Percentiles rank a stretch among this genome's conserved stretches.
Conservation (phyloP, 2,113 vertebrate genomes). For the human (Homo sapiens) region GRCh38 chr5:73237001-73237500, state of each 20-base stretch:
- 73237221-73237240: neutral
- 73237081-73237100: neutral
- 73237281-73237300: neutral
- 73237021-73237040: too few relatives aligned
- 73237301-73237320: too few relatives aligned
- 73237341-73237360: neutral
- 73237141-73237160: neutral
- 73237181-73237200: neutral
- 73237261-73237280: neutral
- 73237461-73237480: neutral
- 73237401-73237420: neutral
- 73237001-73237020: too few relatives aligned
- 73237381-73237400: neutral
- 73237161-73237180: neutral
- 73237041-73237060: neutral
- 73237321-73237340: neutral
- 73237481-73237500: neutral
- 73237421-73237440: neutral
- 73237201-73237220: neutral
- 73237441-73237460: neutral
- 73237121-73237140: neutral
- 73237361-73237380: neutral
- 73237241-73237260: neutral
- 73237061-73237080: too few relatives aligned
- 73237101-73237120: neutral